Conservation (phyloP, 1,140 invertebrate genomes). For the Sycophaga agraensis region DNA sequence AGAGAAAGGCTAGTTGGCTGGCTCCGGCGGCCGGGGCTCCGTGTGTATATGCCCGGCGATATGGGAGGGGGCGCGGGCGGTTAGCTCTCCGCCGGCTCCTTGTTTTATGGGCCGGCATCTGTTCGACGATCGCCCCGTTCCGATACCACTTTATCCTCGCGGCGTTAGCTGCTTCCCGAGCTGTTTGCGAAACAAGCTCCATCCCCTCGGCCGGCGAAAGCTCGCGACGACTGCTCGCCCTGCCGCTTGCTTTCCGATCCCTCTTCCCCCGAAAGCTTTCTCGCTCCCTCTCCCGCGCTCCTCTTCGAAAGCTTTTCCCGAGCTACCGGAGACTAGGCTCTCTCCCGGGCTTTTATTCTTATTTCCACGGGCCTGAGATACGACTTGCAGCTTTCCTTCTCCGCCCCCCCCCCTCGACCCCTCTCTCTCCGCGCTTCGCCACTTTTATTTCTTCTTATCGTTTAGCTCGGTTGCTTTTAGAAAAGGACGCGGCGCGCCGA, state of each 20-base stretch:
- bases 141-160: constrained; percentile 61
- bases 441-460: not conserved
- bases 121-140: constrained; percentile 61
- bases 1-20: constrained; percentile 55
- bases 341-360: constrained; percentile 30
- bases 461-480: too few relatives aligned
- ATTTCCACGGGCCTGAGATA: constrained; percentile 31
- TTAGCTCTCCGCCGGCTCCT: constrained; percentile 25
- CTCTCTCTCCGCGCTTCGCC: not conserved
- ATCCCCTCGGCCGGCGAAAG: constrained; percentile 31
- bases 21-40: too few relatives aligned
- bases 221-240: constrained; percentile 30
- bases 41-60: constrained; percentile 39
- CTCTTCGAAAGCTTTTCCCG: constrained; percentile 28
- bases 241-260: constrained; percentile 37
- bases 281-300: constrained; percentile 30
- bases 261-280: constrained; percentile 38
- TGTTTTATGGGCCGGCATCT: constrained; percentile 59
- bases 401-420: too few relatives aligned
- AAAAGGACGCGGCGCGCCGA: too few relatives aligned
- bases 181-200: constrained; percentile 57
- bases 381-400: constrained; percentile 16
- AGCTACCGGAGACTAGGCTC: constrained; percentile 21
- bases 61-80: constrained; percentile 52
- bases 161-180: constrained; percentile 57